Evolutionary conservation across 2,888 invertebrate species (phyloP), one percentile per base, ranked within the genome.

Genomic region (Lochmaea crataegi): DNA sequence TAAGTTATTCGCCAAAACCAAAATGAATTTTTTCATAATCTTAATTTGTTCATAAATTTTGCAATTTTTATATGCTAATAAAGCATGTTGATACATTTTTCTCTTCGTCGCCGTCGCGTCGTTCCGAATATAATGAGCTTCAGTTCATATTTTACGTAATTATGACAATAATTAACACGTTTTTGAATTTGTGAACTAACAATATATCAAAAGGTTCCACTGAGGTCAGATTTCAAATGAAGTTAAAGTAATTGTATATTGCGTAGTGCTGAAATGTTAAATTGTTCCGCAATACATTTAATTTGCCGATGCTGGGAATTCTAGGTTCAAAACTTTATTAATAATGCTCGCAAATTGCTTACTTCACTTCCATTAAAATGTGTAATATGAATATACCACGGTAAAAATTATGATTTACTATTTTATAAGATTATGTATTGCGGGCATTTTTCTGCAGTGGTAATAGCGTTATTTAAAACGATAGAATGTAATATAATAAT

Each of bases 381-480:
- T 18, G 16, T 53, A 16, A 53, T n/a, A 16, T 9, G 51, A 53
- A n/a, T 53, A 16, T 53, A 53, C 16, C 6, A 53, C 51, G 16
- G 7, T 53, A 53, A n/a, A 51, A 53, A 16, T 53, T 16, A 53
- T 53, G 51, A 53, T 18, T 51, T n/a, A 51, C 51, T 51, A 51
- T 51, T 32, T 32, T 7, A 16, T 2, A 16, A 53, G 51, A 53
- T 53, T 16, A 16, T 53, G 51, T 16, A 53, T 53, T 1, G 51
- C 51, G 51, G 51, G 51, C 16, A 53, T 53, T 53, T 16, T 53
- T 16, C 16, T 53, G n/a, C 7, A 53, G 9, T 16, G 10, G 1
- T 53, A 53, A 53, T 53, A 53, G 5, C 51, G 51, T 53, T 53
- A 53, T 53, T 53, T 16, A 51, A 16, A 53, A 53, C 51, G 51